Base-by-base conservation (phyloP, 2,113 vertebrate species). In the Aptenodytes forsteri region DNA sequence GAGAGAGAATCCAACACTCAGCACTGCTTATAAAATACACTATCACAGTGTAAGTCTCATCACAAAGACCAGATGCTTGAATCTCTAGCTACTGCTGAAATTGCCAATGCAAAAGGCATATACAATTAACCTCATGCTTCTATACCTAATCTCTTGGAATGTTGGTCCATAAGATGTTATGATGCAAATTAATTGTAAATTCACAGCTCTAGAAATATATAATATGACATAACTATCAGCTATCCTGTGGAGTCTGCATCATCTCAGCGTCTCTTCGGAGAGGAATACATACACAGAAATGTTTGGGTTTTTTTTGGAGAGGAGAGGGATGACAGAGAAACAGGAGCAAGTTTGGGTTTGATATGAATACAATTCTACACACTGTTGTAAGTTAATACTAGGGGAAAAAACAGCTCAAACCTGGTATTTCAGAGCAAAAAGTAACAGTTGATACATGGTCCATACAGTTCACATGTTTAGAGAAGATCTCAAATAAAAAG, bases 281-380 rank as follows among this genome's bases (percentile, higher is more conserved):
- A 69, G 27, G 8, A 77, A 49, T 7, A 34, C 1, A 27, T 12
- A 13, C 7, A 56, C 11, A 70, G 80, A 80, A 79, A 55, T 17
- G 5, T 52, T 26, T n/a, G 15, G 11, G 3, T 3, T 10, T 44
- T 52, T 65, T 26, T 42, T 12, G 7, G 4, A 1, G 1, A 21
- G 7, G 13, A 79, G 9, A 83, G 7, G 10, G 21, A 44, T 62
- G 27, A 56, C 6, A 69, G 42, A 80, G 13, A 87, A 84, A 73
- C 8, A 62, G 52, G 4, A 79, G 10, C 1, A 8, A 26, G 9
- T 66, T 71, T 54, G 26, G 13, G 17, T 66, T 83, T 90, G 23
- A 36, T 71, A 70, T 4, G 5, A 79, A 71, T 27, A 36, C 11
- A 25, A 4, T 56, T 77, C 70, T 67, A 69, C 14, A 64, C 9